These are phyloP conservation scores for Sarcophilus harrisii DNA, from an alignment of 2,797 vertebrate species.

Conservation along the genomic window DNA sequence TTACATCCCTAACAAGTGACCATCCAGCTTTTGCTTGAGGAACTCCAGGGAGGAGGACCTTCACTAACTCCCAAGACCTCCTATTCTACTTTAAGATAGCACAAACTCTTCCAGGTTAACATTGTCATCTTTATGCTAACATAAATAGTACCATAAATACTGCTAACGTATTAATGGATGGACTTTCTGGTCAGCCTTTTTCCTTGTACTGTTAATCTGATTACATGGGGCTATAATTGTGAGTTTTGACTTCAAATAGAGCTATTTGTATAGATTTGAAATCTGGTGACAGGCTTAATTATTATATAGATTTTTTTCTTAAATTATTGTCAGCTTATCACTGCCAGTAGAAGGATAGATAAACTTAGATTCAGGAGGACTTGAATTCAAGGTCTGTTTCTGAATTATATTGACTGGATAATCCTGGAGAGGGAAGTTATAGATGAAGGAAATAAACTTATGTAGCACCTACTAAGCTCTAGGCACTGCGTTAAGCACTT, in stretches of 20 bases:
- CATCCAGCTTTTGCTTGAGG: background rate
- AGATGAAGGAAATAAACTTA: background rate
- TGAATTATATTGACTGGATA: background rate
- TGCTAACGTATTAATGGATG: background rate
- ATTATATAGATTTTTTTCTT: constrained; percentile 85
- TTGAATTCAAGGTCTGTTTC: background rate
- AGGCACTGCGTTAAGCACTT: background rate
- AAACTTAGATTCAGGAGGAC: background rate
- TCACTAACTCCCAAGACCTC: background rate
- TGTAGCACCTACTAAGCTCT: background rate
- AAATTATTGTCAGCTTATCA: constrained; percentile 82
- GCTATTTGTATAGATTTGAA: background rate
- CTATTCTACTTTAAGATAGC: background rate
- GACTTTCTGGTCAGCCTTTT: background rate
- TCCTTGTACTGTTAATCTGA: background rate
- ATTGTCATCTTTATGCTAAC: background rate
- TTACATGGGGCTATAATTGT: background rate
- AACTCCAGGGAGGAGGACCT: background rate
- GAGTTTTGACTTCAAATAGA: background rate
- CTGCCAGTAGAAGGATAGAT: constrained; percentile 77
- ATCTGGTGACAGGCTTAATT: constrained; percentile 79
- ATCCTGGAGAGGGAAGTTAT: background rate
- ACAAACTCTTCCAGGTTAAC: background rate
- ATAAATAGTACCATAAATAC: background rate
- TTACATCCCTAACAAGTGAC: background rate